A percentile compares a stretch with the other conserved stretches of the same genome.
phyloP scores from a whole-genome alignment of 2,113 vertebrate species.

The Collichthys lucidus region DNA sequence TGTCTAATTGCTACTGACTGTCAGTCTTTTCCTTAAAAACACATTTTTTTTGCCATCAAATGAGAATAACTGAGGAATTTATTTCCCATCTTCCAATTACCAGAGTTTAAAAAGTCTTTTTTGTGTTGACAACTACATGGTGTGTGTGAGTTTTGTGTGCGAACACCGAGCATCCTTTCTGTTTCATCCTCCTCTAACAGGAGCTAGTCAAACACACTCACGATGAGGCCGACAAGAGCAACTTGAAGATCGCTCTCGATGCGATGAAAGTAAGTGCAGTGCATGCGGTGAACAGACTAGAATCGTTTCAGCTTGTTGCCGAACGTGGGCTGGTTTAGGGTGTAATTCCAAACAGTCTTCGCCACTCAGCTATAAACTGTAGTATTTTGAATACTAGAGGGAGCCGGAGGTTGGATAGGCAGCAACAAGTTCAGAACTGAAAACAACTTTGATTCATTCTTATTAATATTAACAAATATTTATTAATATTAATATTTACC shows the following conservation, averaged over 20 bases:
- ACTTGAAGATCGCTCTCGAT: constrained; percentile 91
- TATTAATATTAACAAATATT: neutral
- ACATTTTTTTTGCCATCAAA: too few relatives aligned
- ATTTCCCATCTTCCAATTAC: too few relatives aligned
- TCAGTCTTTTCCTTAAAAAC: too few relatives aligned
- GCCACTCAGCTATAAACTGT: constrained; percentile 6
- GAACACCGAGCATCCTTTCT: neutral
- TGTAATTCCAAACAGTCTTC: constrained; percentile 22
- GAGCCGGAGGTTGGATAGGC: neutral
- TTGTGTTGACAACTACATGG: too few relatives aligned
- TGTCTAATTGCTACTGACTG: too few relatives aligned
- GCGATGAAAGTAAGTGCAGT: constrained; percentile 91
- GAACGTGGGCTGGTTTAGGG: constrained; percentile 18
- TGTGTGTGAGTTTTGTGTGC: constrained; percentile 10
- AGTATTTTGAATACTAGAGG: neutral
- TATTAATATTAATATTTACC: neutral
- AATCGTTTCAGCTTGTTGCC: constrained; percentile 52
- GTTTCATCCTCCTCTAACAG: constrained; percentile 73
- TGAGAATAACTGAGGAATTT: too few relatives aligned
- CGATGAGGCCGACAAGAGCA: constrained; percentile 87
- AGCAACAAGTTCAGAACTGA: neutral
- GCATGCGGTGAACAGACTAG: constrained; percentile 30
- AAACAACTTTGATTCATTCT: neutral
- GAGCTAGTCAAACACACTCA: constrained; percentile 94
- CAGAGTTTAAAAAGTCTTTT: too few relatives aligned